Percentiles rank a stretch among this genome's conserved stretches.
phyloP scores from a whole-genome alignment of 2,888 invertebrate genomes.

The Branchipolynoe longqiensis region DNA sequence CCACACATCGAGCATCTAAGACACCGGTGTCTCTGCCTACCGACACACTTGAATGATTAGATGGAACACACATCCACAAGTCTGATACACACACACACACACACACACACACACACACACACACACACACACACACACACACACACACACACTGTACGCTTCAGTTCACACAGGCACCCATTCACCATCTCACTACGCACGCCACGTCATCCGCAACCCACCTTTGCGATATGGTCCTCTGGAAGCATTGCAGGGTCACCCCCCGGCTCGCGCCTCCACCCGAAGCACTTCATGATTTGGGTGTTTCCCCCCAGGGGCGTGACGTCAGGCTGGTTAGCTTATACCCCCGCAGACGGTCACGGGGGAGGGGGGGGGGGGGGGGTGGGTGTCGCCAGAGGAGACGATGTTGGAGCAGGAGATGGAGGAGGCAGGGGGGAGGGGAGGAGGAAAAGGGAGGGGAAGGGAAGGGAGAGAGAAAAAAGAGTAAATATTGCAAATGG shows the following conservation, averaged over 20 bases:
- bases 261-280: conserved; percentile 29
- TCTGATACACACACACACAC: too few species aligned
- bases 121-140: too few species aligned
- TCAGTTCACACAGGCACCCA: too few species aligned
- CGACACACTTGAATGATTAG: too few species aligned
- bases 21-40: too few species aligned
- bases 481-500: too few species aligned
- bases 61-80: too few species aligned
- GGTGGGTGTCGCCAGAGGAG: not conserved
- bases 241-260: conserved; percentile 23
- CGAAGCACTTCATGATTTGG: conserved; percentile 42
- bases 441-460: not conserved
- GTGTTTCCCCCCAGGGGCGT: conserved; percentile 2
- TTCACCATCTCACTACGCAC: too few species aligned
- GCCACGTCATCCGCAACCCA: too few species aligned
- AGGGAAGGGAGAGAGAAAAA: not conserved
- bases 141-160: too few species aligned
- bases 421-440: not conserved
- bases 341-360: not conserved
- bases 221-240: conserved; percentile 45
- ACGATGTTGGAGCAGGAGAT: not conserved
- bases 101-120: too few species aligned
- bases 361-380: not conserved
- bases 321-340: not conserved
- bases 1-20: too few species aligned